Percentiles rank a stretch among this genome's conserved stretches.
These are phyloP conservation scores for Bufo gargarizans DNA, from an alignment of 2,113 vertebrate genomes.

Conservation along the genomic window DNA sequence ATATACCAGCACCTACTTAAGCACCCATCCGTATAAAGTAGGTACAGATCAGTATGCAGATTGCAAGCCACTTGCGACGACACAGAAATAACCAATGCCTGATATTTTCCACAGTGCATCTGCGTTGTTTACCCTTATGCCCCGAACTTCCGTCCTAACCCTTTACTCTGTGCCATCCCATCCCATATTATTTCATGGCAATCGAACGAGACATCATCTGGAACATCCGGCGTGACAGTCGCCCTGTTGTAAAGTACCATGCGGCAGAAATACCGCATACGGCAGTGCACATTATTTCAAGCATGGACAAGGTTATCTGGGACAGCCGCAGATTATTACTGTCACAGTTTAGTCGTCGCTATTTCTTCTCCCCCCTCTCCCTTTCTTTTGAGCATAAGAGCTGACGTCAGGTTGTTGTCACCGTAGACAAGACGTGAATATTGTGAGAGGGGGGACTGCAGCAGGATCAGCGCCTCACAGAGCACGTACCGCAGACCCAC, in stretches of 20 bases:
- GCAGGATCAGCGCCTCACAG: constrained; percentile 43
- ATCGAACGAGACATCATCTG: neutral
- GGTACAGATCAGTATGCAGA: neutral
- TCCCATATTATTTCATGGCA: neutral
- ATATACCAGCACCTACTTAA: neutral
- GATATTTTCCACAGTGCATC: neutral
- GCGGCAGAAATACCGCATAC: neutral
- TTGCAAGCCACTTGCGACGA: neutral
- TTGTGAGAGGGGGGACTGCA: neutral
- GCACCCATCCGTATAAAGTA: neutral
- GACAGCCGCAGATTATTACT: constrained; percentile 43
- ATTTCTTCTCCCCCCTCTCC: neutral
- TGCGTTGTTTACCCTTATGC: neutral
- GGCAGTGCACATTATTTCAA: neutral
- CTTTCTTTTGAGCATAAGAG: constrained; percentile 1
- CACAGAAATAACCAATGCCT: neutral
- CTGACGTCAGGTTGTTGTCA: constrained; percentile 43
- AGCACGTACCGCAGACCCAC: constrained; percentile 8
- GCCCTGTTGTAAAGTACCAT: neutral
- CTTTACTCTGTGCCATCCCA: neutral
- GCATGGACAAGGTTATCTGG: constrained; percentile 42
- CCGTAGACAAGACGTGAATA: constrained; percentile 44
- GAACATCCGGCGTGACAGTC: neutral
- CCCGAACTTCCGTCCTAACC: neutral
- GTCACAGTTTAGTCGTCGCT: constrained; percentile 44